Conservation (phyloP, 2,888 invertebrate genomes). For the Drosophila kuntzei region DNA sequence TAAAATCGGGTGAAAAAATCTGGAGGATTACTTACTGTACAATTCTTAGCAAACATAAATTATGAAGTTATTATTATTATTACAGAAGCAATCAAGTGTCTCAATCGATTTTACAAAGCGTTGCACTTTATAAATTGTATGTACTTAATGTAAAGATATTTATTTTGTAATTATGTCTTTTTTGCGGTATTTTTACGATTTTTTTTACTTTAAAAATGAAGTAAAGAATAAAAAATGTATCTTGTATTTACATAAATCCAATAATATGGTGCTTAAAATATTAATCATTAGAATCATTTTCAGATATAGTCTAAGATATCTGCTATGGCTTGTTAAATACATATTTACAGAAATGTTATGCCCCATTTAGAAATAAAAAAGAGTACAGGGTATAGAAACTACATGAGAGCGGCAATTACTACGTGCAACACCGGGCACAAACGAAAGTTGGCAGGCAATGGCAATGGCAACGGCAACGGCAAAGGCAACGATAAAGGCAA, state of each 20-base stretch:
- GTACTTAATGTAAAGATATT: too few species aligned
- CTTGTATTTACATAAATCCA: too few species aligned
- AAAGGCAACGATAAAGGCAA: slow-evolving; percentile 1
- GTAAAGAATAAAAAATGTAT: too few species aligned
- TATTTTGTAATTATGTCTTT: too few species aligned
- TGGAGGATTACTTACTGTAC: background rate
- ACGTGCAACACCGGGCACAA: slow-evolving; percentile 38
- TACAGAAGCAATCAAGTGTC: too few species aligned
- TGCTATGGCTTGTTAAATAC: background rate
- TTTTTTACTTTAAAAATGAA: too few species aligned
- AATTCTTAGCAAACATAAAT: background rate
- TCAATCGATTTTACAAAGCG: too few species aligned
- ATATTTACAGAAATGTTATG: background rate
- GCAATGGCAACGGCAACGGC: slow-evolving; percentile 20
- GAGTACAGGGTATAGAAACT: slow-evolving; percentile 27
- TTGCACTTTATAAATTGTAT: too few species aligned
- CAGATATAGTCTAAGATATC: background rate
- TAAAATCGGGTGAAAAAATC: background rate
- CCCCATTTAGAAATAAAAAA: background rate
- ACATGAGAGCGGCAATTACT: slow-evolving; percentile 60
- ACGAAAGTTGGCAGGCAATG: slow-evolving; percentile 56
- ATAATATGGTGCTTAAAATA: too few species aligned
- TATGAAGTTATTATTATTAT: too few species aligned
- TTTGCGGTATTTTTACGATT: too few species aligned
- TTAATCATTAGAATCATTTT: background rate